These are phyloP conservation scores for Machimus atricapillus DNA, from an alignment of 2,888 invertebrate species.

Conservation along the genomic window DNA sequence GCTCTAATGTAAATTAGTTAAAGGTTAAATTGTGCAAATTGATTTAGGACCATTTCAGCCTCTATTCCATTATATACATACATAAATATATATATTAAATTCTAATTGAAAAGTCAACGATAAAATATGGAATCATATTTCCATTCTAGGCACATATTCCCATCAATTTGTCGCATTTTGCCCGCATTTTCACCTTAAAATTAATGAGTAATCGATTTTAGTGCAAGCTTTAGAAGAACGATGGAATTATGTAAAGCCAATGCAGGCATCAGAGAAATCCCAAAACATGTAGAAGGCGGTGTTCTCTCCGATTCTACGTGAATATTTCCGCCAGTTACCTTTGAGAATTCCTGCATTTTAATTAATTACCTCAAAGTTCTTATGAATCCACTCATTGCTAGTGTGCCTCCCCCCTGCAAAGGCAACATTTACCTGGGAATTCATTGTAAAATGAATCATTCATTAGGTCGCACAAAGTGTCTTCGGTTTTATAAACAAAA, in stretches of 20 bases:
- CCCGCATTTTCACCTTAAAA: not conserved
- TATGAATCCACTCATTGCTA: not conserved
- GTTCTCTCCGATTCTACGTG: not conserved
- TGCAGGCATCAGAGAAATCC: not conserved
- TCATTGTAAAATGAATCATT: not conserved
- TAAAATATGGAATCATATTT: not conserved
- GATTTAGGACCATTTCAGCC: not conserved
- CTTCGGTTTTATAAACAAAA: not conserved
- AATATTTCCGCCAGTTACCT: not conserved
- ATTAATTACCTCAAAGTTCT: not conserved
- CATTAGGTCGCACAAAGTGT: not conserved
- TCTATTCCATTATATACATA: not conserved
- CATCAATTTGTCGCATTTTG: not conserved
- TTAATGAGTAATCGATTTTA: not conserved
- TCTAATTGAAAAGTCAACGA: not conserved
- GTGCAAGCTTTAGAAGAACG: not conserved
- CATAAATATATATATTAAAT: not conserved
- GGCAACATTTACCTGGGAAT: not conserved
- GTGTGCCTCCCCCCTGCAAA: not conserved
- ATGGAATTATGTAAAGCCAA: not conserved
- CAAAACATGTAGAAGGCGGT: not conserved
- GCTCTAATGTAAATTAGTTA: not conserved
- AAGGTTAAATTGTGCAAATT: not conserved
- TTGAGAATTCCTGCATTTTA: not conserved
- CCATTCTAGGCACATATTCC: not conserved